A percentile compares a stretch with the other conserved stretches of the same genome.
phyloP scores from a whole-genome alignment of 2,797 vertebrate species.

The Tragelaphus eurycerus region DNA sequence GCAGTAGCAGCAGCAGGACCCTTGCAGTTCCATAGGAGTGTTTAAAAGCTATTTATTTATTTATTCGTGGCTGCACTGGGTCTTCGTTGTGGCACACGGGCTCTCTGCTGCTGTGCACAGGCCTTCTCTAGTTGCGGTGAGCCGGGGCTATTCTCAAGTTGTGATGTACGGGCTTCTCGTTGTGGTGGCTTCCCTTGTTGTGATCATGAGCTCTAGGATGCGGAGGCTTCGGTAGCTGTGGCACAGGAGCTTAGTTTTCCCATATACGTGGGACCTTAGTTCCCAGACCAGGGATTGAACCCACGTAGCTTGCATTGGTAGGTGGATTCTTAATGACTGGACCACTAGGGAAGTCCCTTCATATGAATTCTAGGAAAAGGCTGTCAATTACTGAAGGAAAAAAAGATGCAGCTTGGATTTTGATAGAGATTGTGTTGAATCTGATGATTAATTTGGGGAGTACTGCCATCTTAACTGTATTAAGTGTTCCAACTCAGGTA shows the following conservation, averaged over 20 bases:
- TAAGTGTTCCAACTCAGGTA: background rate
- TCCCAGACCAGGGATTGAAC: background rate
- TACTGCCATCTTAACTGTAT: background rate
- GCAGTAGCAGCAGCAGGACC: too few species aligned
- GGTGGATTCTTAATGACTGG: background rate
- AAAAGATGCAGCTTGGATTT: background rate
- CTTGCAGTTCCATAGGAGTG: background rate
- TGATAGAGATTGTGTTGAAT: background rate
- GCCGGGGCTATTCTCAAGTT: background rate
- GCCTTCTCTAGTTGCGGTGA: background rate
- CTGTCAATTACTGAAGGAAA: background rate
- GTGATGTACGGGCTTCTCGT: background rate
- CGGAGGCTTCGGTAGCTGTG: background rate
- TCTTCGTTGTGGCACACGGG: fast-evolving
- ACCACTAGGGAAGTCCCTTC: background rate
- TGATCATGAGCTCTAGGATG: background rate
- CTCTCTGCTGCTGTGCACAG: background rate
- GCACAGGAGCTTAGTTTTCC: background rate
- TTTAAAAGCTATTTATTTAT: background rate
- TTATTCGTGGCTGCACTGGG: background rate
- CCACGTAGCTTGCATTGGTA: background rate
- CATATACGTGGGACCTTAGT: background rate
- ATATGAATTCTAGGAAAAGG: background rate
- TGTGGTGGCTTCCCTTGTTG: background rate
- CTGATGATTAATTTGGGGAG: background rate